Evolutionary conservation across 2,888 invertebrate species (phyloP).

Genomic region (Dermolepida albohirtum): DNA sequence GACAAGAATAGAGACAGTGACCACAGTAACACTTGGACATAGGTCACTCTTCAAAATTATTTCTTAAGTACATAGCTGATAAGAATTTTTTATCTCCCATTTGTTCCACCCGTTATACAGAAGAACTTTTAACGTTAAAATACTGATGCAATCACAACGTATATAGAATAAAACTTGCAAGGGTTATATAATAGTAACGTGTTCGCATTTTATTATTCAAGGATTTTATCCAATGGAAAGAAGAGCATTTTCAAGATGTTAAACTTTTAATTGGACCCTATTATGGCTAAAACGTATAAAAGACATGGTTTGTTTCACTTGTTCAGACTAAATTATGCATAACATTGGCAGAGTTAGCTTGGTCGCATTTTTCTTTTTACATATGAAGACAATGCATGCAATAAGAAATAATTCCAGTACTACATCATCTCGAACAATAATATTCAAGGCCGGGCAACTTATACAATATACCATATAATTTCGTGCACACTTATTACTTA

Average conservation of each 20-base stretch:
- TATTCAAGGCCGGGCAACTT: slow-evolving; percentile 12
- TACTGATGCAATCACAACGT: background rate
- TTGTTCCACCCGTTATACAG: too few species aligned
- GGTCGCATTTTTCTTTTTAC: too few species aligned
- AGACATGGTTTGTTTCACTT: background rate
- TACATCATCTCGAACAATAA: slow-evolving; percentile 23
- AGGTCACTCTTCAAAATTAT: too few species aligned
- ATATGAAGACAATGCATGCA: background rate
- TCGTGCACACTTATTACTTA: slow-evolving; percentile 5
- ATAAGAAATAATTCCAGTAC: slow-evolving; percentile 7
- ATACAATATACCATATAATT: slow-evolving; percentile 14
- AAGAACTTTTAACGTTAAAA: too few species aligned
- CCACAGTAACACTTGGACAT: too few species aligned
- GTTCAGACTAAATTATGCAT: too few species aligned
- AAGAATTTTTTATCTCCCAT: too few species aligned
- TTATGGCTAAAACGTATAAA: slow-evolving; percentile 13
- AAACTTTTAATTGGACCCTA: background rate
- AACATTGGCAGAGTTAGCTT: too few species aligned
- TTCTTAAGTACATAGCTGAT: too few species aligned
- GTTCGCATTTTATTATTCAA: slow-evolving; percentile 22
- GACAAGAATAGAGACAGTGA: too few species aligned
- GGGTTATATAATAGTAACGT: too few species aligned
- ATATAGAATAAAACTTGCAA: background rate
- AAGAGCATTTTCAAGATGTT: slow-evolving; percentile 17
- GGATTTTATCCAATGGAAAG: slow-evolving; percentile 15